phyloP scores from a whole-genome alignment of 2,113 vertebrate genomes.

The Cheilinus undulatus region DNA sequence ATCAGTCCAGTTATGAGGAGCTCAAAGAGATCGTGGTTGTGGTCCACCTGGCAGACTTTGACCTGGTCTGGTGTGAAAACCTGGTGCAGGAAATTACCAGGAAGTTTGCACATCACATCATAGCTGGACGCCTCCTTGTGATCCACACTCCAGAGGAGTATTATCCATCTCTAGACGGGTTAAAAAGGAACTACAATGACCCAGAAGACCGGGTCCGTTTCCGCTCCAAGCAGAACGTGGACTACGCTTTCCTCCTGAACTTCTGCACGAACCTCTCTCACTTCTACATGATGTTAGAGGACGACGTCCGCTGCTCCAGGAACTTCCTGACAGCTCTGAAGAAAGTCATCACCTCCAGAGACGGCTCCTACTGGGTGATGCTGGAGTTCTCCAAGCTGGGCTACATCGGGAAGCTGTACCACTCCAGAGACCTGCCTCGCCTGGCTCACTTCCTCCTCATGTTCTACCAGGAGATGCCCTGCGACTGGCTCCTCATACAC shows the following conservation, averaged over 20 bases:
- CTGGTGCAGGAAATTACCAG: conserved; percentile 93
- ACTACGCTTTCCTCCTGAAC: conserved; percentile 91
- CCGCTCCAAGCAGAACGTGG: conserved; percentile 98
- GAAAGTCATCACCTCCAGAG: conserved; percentile 95
- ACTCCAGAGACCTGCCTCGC: conserved; percentile 88
- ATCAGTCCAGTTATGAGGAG: conserved; percentile 96
- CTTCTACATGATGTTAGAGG: conserved; percentile 98
- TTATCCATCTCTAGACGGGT: conserved; percentile 92
- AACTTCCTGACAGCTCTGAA: conserved; percentile 97
- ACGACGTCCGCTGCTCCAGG: conserved; percentile 94
- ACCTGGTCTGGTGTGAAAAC: conserved; percentile 90
- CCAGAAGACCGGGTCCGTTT: conserved; percentile 96
- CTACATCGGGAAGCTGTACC: conserved; percentile 98
- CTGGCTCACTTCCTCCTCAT: conserved; percentile 97
- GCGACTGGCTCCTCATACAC: conserved; percentile 97
- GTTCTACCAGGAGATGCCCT: conserved; percentile 99
- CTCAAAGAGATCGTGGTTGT: conserved; percentile 94
- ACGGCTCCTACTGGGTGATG: conserved; percentile 97
- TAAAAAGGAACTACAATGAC: conserved; percentile 99
- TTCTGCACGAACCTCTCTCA: conserved; percentile 98
- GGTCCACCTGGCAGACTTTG: conserved; percentile 93
- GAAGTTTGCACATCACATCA: conserved; percentile 98
- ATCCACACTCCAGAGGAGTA: conserved; percentile 95
- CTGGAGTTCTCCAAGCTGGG: conserved; percentile 98
- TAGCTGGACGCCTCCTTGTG: conserved; percentile 93